Base-by-base conservation (phyloP, 2,888 invertebrate species). In the Agriotes lineatus region DNA sequence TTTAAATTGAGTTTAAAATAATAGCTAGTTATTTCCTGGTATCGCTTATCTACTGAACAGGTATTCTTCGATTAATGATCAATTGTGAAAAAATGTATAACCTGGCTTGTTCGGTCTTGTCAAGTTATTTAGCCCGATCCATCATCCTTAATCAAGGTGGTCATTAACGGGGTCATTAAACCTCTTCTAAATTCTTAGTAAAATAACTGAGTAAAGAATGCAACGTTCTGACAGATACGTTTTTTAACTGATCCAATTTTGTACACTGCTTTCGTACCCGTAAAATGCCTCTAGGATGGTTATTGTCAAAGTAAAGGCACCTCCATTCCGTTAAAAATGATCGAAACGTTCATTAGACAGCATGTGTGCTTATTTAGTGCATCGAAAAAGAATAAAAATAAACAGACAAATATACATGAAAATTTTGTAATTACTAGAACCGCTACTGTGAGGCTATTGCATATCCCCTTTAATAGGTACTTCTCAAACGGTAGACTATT, bases 91-190 rank as follows among this genome's bases (percentile, higher is more conserved):
- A 39, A 56, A 56, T 20, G 39, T 56, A 56, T 56, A 56, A 56
- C 37, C 37, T 39, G 14, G 39, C 22, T 56, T 56, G 56, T 56
- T 56, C 37, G 20, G 56, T 39, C 56, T 39, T 56, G 56, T 37
- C 56, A 56, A 39, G 56, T 56, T 56, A 56, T 56, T 35, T 37
- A 56, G 39, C 14, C 20, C 39, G 20, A 56, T 56, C 56, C 56
- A 56, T 56, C 56, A 56, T 56, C 39, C 56, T 56, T 56, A 56
- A 56, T 56, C 56, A 56, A 56, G 56, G 56, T 56, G 56, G 56
- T 39, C 56, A 56, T 56, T 56, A 56, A 56, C 56, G 16, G 56
- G 56, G 56, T 56, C 56, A 56, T 56, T 56, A 56, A 56, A 56
- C 56, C 37, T 39, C 56, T 30, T 56, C 56, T 39, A 39, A 9